phyloP scores from a whole-genome alignment of 2,797 vertebrate species.

The Heteromormyrus szaboi region DNA sequence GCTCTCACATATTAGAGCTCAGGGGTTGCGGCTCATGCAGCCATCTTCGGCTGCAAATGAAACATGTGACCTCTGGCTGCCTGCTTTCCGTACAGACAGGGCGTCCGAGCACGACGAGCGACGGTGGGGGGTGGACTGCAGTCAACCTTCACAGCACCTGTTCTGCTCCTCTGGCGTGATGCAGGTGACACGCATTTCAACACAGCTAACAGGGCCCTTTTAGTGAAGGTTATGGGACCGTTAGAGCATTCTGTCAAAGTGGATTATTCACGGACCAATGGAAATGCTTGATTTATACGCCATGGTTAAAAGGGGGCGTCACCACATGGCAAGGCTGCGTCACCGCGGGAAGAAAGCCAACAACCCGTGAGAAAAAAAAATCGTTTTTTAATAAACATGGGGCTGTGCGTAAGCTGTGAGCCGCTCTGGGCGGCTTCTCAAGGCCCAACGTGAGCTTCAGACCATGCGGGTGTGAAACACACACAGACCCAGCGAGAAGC shows the following conservation, averaged over 20 bases:
- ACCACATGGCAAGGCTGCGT: background rate
- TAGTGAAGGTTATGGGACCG: background rate
- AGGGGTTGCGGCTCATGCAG: background rate
- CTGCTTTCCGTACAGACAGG: background rate
- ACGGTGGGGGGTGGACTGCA: background rate
- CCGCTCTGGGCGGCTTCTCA: background rate
- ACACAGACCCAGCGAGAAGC: background rate
- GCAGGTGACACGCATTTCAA: background rate
- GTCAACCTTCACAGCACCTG: background rate
- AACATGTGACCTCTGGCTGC: background rate
- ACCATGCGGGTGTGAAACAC: background rate
- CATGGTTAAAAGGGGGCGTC: background rate
- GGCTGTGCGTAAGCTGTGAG: background rate
- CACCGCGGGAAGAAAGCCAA: background rate
- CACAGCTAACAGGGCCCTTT: background rate
- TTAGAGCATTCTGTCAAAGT: background rate
- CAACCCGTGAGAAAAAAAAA: background rate
- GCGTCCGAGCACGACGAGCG: background rate
- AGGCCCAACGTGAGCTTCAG: background rate
- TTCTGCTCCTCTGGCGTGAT: background rate
- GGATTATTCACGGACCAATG: slow-evolving; percentile 3
- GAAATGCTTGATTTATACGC: slow-evolving; percentile 6
- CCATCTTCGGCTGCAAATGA: background rate
- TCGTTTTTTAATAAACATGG: background rate
- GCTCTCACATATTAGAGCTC: background rate